Percentiles rank a stretch among this genome's conserved stretches.
Evolutionary conservation across 1,140 invertebrate species (phyloP).

Genomic region (Euglossa dilemma): DNA sequence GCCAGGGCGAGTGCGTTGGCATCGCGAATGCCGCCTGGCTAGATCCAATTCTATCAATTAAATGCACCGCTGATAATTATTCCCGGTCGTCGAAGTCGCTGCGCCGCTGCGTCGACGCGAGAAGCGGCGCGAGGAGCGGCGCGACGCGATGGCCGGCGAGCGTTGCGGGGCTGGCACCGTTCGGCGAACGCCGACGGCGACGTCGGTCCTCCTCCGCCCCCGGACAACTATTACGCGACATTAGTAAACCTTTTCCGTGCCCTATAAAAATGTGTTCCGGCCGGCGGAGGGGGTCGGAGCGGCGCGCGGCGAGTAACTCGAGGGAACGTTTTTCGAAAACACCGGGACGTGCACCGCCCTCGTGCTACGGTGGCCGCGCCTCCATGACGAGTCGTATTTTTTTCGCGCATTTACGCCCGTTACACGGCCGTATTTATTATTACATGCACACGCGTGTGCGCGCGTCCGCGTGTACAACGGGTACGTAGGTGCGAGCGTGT

Average conservation of each 20-base stretch:
- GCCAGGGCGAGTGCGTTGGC: constrained; percentile 10
- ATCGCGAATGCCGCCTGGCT: constrained; percentile 51
- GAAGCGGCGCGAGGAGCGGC: not conserved
- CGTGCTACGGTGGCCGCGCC: constrained; percentile 12
- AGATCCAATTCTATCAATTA: constrained; percentile 73
- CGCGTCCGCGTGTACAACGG: too few relatives aligned
- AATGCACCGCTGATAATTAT: constrained; percentile 71
- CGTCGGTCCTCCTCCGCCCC: not conserved
- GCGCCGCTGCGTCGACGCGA: constrained; percentile 15
- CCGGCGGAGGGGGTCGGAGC: not conserved
- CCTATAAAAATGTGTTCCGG: constrained; percentile 56
- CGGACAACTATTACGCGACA: constrained; percentile 41
- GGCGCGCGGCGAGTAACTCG: constrained; percentile 44
- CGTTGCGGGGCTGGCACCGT: not conserved
- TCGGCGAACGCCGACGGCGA: constrained; percentile 11
- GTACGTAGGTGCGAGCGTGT: too few relatives aligned
- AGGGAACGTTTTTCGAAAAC: constrained; percentile 55
- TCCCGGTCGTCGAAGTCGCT: constrained; percentile 39
- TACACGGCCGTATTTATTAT: constrained; percentile 58
- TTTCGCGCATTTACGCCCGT: constrained; percentile 60
- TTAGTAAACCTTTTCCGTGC: constrained; percentile 59
- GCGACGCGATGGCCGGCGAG: not conserved
- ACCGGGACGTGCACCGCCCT: constrained; percentile 34
- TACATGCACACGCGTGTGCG: not conserved
- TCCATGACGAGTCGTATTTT: constrained; percentile 46